Conservation (phyloP, 2,797 vertebrate species). For the Ctenopoma multispine region DNA sequence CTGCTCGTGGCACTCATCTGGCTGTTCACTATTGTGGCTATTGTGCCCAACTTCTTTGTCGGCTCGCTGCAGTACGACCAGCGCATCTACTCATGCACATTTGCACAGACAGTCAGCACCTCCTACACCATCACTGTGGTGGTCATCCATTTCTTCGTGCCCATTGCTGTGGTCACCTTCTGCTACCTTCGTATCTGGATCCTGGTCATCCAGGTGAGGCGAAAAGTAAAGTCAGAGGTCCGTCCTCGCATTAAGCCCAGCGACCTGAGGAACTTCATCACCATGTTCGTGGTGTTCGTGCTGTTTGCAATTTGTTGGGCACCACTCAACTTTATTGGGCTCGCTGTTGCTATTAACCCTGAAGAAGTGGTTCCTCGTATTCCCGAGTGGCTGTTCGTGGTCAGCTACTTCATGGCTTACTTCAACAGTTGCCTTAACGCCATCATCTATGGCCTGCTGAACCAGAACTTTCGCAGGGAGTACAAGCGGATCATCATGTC, state of each 20-base stretch:
- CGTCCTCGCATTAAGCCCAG: constrained; percentile 82
- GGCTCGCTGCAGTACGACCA: constrained; percentile 89
- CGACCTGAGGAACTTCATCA: constrained; percentile 89
- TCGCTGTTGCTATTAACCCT: constrained; percentile 87
- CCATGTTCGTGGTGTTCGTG: constrained; percentile 92
- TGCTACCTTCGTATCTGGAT: constrained; percentile 92
- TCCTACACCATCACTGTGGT: constrained; percentile 88
- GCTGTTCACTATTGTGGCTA: constrained; percentile 86
- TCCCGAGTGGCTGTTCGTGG: constrained; percentile 89
- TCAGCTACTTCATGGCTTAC: constrained; percentile 92
- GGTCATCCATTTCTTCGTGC: constrained; percentile 88
- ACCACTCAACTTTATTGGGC: constrained; percentile 89
- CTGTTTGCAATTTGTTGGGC: constrained; percentile 92
- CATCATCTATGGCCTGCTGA: constrained; percentile 90
- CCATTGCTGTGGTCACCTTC: constrained; percentile 88
- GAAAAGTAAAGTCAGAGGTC: constrained; percentile 85
- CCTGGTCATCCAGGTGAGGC: constrained; percentile 88
- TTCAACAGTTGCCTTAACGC: constrained; percentile 95
- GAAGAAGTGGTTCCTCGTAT: constrained; percentile 83
- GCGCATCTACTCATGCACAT: constrained; percentile 90
- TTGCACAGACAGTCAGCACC: constrained; percentile 87
- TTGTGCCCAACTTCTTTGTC: constrained; percentile 88
- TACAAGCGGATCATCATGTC: constrained; percentile 88
- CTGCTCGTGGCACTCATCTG: constrained; percentile 86
- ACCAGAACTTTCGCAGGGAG: constrained; percentile 91